Evolutionary conservation across 2,888 invertebrate species (phyloP), one percentile per base, ranked within the genome.

Genomic region (Morpho deidamia): DNA sequence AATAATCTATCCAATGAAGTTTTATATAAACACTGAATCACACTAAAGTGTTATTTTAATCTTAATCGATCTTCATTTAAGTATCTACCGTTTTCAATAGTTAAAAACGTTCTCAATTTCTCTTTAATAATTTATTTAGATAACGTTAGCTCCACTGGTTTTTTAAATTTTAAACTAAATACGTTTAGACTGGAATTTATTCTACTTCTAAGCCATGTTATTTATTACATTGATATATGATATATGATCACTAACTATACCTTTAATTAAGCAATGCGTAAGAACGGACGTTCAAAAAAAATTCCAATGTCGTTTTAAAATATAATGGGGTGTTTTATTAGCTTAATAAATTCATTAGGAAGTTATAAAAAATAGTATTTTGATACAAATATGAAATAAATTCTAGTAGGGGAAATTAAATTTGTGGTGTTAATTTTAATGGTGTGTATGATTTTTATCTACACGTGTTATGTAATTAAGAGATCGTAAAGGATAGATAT

Each of bases 141-240:
- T 23, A 23, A 23, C 23, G 5, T 23, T 23, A 23, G 4, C 23
- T 23, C 23, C 5, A 23, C 23, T 5, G 23, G 23, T 23, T 23
- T 23, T 23, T 23, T 23, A 23, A 23, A 23, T 23, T 23, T 23
- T 23, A 5, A 23, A 23, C 23, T 23, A 23, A 23, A 23, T 23
- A 23, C 23, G 23, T 23, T 23, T 5, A 23, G 23, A 23, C 23
- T 23, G 3, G 23, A 23, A 5, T 23, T 23, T 43, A 23, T 48
- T 44, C 33, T 14, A 53, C 32, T 38, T 45, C 43, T 51, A 52
- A 52, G 49, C 11, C 40, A 52, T 34, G 52, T 50, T 59, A 59
- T 59, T 59, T 55, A 59, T 59, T 43, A 44, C 54, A 39, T 35
- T 42, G 45, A 56, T 53, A 53, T 45, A 58, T 53, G 42, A 54